phyloP scores from a whole-genome alignment of 2,113 vertebrate species.

The Gavialis gangeticus region DNA sequence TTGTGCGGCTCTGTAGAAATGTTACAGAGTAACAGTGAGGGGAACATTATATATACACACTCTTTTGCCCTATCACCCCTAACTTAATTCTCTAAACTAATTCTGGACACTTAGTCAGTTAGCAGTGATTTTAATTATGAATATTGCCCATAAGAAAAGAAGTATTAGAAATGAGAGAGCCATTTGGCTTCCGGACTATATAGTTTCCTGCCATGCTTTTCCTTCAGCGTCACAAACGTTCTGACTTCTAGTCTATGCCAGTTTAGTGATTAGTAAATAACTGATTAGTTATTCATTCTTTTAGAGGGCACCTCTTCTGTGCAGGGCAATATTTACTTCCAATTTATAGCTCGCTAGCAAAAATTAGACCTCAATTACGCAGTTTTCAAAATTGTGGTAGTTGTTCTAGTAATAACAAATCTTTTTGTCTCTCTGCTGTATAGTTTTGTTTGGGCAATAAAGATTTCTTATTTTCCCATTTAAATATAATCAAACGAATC shows the following conservation, averaged over 20 bases:
- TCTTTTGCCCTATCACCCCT: not conserved
- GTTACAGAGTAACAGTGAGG: not conserved
- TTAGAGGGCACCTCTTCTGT: not conserved
- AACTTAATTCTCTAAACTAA: slow-evolving; percentile 25
- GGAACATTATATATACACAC: not conserved
- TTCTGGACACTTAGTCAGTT: not conserved
- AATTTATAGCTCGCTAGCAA: not conserved
- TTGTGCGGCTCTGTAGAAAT: not conserved
- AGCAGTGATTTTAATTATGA: not conserved
- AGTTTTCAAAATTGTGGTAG: not conserved
- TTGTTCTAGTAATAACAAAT: not conserved
- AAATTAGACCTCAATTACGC: not conserved
- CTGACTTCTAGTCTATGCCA: not conserved
- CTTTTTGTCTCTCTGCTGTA: not conserved
- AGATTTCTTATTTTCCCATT: not conserved
- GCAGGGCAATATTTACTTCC: not conserved
- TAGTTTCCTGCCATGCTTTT: not conserved
- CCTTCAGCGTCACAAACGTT: not conserved
- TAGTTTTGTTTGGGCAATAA: not conserved
- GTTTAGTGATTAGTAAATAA: not conserved
- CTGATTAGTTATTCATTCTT: not conserved
- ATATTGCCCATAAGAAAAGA: not conserved
- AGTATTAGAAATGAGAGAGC: not conserved
- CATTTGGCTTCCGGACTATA: not conserved
- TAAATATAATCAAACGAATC: no score